phyloP scores from a whole-genome alignment of 1,140 invertebrate species.

The Trichonephila clavipes region DNA sequence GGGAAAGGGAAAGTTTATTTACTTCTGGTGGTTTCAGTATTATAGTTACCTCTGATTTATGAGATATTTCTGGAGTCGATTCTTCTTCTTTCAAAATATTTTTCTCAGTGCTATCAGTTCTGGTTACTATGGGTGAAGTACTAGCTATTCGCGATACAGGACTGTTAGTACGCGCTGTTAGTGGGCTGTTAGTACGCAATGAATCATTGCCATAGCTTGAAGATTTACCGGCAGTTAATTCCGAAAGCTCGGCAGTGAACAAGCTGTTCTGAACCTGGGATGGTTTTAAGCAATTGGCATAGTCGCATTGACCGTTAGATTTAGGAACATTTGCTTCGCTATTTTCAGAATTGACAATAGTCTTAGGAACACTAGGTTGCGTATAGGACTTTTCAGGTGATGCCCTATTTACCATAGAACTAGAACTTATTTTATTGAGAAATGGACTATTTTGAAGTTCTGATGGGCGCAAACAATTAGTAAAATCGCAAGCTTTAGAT shows the following conservation, averaged over 20 bases:
- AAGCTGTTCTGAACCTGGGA: slow-evolving; percentile 63
- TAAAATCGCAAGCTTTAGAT: slow-evolving; percentile 38
- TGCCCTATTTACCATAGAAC: neutral
- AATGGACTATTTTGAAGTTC: slow-evolving; percentile 61
- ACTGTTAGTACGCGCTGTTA: slow-evolving; percentile 39
- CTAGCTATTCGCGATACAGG: neutral
- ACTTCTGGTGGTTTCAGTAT: neutral
- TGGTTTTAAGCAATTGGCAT: slow-evolving; percentile 62
- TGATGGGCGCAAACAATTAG: slow-evolving; percentile 54
- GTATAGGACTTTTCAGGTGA: neutral
- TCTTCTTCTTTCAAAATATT: neutral
- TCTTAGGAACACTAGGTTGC: neutral
- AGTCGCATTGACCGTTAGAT: slow-evolving; percentile 46
- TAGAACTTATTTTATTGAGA: slow-evolving; percentile 50
- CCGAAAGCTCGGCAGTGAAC: slow-evolving; percentile 61
- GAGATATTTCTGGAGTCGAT: neutral
- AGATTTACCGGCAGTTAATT: slow-evolving; percentile 50
- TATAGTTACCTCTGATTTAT: slow-evolving; percentile 57
- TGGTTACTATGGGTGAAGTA: neutral
- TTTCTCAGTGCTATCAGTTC: neutral
- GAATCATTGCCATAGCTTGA: neutral
- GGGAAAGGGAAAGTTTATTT: neutral
- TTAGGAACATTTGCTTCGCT: neutral
- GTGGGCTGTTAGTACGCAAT: slow-evolving; percentile 9
- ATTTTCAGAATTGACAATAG: neutral